Evolutionary conservation across 2,113 vertebrate genomes (phyloP).

Genomic region (Ammodytes dubius): DNA sequence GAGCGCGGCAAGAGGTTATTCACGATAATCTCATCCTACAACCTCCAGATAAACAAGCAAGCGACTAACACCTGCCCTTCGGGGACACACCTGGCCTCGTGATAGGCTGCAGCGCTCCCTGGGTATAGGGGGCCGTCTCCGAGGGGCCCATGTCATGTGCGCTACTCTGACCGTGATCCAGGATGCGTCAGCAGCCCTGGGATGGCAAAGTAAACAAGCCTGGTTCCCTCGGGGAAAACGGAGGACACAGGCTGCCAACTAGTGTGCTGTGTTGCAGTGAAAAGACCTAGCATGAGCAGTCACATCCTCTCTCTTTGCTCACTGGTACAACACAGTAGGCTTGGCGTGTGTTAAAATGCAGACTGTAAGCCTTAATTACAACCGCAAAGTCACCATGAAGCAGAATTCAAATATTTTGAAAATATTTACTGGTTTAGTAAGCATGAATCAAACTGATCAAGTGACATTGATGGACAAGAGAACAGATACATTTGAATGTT

Average conservation of each 20-base stretch:
- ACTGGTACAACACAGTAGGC: neutral
- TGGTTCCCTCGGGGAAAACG: conserved; percentile 61
- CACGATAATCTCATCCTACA: conserved; percentile 69
- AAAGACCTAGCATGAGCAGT: conserved; percentile 3
- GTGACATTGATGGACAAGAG: neutral
- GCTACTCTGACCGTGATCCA: conserved; percentile 66
- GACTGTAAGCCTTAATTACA: neutral
- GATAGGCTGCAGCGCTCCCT: conserved; percentile 61
- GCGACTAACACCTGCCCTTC: conserved; percentile 58
- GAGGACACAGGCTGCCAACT: conserved; percentile 16
- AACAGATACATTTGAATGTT: neutral
- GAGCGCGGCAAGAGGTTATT: conserved; percentile 73
- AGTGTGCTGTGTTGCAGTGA: conserved; percentile 38
- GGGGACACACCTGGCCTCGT: conserved; percentile 37
- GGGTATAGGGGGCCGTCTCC: conserved; percentile 48
- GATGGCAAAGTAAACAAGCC: conserved; percentile 79
- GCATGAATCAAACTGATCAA: neutral
- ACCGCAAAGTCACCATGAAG: neutral
- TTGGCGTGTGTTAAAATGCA: neutral
- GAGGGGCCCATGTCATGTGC: conserved; percentile 54
- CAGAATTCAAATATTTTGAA: neutral
- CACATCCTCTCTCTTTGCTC: conserved; percentile 1
- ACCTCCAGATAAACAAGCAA: conserved; percentile 77
- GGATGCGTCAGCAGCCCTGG: conserved; percentile 73
- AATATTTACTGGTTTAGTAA: neutral